Evolutionary conservation across 2,113 vertebrate species (phyloP), one percentile per base, ranked within the genome.

Genomic region (Montifringilla adamsi): DNA sequence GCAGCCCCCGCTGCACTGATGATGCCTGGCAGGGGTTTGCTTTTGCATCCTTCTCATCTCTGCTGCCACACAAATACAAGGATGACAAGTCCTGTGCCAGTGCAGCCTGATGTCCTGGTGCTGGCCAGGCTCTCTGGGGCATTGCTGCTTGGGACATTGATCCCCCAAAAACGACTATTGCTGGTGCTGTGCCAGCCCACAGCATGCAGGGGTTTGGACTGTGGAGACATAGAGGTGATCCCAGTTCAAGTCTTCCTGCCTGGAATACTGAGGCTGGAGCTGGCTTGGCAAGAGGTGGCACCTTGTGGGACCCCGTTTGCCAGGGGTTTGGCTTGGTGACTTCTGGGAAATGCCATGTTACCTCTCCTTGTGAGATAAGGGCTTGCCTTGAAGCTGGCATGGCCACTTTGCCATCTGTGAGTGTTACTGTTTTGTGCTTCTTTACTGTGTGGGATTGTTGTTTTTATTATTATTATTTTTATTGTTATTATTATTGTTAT

Each of bases 1-100:
- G 15, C 15, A 59, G 28, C 20, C 20, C 26, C 35, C 0, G 0
- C 26, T 30, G 26, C 26, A 3, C 20, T 55, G 44, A 2, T 37
- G 43, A 9, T 49, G 28, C 47, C 8, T 4, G 35, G 58, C 70
- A 79, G 41, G 28, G 33, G 5, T 59, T 76, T 84, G 39, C 27
- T 91, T 78, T 91, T 77, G 33, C 41, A 41, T 76, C 62, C 49
- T 62, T 20, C 63, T 72, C 2, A 44, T 72, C 55, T 2, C n/a
- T 8, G 7, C 44, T 44, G 46, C 58, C 5, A 9, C 26, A 7
- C 11, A 52, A n/a, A 27, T 4, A 19, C 1, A 2, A 67, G 24
- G 67, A 17, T 6, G 17, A 1, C 3, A 19, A 59, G 28, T 13
- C 21, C 52, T 1, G 0, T 47, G 66, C 19, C 39, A 12, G 11